Base-by-base conservation (phyloP, 2,888 invertebrate genomes). In the Apeira syringaria region DNA sequence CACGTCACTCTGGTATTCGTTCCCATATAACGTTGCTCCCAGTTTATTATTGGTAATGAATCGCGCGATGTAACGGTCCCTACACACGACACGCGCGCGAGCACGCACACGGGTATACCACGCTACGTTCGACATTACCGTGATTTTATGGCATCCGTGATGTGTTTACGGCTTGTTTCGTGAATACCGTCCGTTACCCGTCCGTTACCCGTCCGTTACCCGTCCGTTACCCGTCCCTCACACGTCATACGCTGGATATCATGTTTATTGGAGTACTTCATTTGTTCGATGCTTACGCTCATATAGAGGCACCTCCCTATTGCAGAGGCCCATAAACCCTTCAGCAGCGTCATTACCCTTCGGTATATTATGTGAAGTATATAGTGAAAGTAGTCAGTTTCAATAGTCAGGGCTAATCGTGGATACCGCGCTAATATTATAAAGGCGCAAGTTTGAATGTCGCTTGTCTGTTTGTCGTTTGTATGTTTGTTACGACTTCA, bases 1-100 rank as follows among this genome's bases (percentile, higher is more conserved):
- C 32, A 41, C 57, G 56, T 63, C 55, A 57, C 48, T 59, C 59
- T 57, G 59, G 59, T 70, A 62, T 66, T 67, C 60, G 67, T 61
- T 61, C 59, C 39, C 50, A 54, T 56, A 56, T 48, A 60, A 54
- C 43, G 41, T 43, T 27, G 29, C 27, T 30, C 31, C 26, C 30
- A 38, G 35, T 41, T 40, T 42, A 49, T 41, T 48, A 44, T 50
- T 35, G 47, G 43, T 62, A 64, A 68, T 61, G 61, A 61, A 59
- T 62, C 52, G 56, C 43, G 39, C 42, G 43, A 50, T 48, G 52
- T 56, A 40, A 49, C 40, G 41, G 44, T 34, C 36, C 39, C 38
- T 36, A 39, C 34, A 37, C 44, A 49, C 40, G 48, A 34, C 39
- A 44, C 17, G 33, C n/a, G 20, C 31, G 26, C 44, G n/a, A n/a